These are phyloP conservation scores for Distichodus sexfasciatus DNA, from an alignment of 2,797 vertebrate genomes.

Conservation along the genomic window DNA sequence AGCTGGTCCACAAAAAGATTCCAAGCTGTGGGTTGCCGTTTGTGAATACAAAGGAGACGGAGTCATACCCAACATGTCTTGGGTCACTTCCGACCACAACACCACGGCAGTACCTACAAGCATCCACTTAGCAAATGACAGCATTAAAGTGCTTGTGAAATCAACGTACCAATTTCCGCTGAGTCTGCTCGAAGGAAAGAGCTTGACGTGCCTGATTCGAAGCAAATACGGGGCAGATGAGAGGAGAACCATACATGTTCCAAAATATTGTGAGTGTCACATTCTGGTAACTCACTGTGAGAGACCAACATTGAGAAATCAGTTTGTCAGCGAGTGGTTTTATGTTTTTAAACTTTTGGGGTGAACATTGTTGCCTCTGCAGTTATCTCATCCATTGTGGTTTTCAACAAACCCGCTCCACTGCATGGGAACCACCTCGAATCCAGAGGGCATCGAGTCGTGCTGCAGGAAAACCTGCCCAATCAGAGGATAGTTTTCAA, in stretches of 20 bases:
- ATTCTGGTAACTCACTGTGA: too few relatives aligned
- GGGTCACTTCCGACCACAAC: slow-evolving; percentile 62
- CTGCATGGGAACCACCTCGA: slow-evolving; percentile 38
- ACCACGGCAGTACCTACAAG: slow-evolving; percentile 34
- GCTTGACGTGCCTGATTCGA: slow-evolving; percentile 64
- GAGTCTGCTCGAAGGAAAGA: slow-evolving; percentile 61
- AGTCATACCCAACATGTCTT: slow-evolving; percentile 55
- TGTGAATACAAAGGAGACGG: slow-evolving; percentile 60
- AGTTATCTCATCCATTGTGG: slow-evolving; percentile 68
- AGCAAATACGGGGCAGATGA: slow-evolving; percentile 45
- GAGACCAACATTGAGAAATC: too few relatives aligned
- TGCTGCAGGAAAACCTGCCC: slow-evolving; percentile 53
- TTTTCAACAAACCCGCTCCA: slow-evolving; percentile 64
- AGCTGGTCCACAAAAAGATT: slow-evolving; percentile 48
- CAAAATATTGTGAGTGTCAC: slow-evolving; percentile 65
- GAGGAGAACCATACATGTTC: slow-evolving; percentile 56
- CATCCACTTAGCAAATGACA: slow-evolving; percentile 38
- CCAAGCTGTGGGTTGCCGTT: slow-evolving; percentile 61
- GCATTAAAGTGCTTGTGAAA: slow-evolving; percentile 42
- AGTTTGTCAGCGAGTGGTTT: background rate
- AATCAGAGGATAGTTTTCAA: slow-evolving; percentile 65
- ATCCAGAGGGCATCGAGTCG: slow-evolving; percentile 45
- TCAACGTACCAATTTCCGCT: slow-evolving; percentile 64
- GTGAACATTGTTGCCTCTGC: slow-evolving; percentile 21
- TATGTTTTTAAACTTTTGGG: background rate